Percentiles rank a stretch among this genome's conserved stretches.
Conservation (phyloP, 2,113 vertebrate genomes). For the Xenus cinereus region DNA sequence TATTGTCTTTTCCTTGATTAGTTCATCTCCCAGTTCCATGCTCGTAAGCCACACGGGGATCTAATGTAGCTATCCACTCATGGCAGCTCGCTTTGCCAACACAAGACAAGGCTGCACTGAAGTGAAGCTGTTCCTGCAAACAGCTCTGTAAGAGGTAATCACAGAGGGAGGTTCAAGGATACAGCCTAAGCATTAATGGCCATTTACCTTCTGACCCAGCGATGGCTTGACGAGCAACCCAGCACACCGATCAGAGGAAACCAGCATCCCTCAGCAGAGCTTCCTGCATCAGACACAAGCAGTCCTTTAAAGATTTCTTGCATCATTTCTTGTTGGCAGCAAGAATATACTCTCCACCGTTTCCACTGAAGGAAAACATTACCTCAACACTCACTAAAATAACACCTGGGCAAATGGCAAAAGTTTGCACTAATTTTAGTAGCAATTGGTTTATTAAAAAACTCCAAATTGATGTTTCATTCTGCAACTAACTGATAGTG, state of each 20-base stretch:
- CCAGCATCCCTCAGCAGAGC: accelerated
- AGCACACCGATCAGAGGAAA: not conserved
- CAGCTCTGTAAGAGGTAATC: not conserved
- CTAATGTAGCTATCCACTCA: accelerated
- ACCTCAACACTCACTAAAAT: not conserved
- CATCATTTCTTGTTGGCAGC: accelerated
- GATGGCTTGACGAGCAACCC: not conserved
- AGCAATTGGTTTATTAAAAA: not conserved
- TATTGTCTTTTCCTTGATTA: not conserved
- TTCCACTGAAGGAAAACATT: not conserved
- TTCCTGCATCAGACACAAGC: not conserved
- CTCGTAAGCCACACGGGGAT: accelerated
- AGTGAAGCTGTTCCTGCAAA: not conserved
- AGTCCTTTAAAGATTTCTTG: not conserved
- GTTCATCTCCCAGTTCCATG: not conserved
- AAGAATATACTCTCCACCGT: not conserved
- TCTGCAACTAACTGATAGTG: not conserved
- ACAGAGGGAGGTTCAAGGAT: not conserved
- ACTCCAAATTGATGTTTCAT: not conserved
- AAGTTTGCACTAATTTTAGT: not conserved
- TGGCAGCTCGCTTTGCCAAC: not conserved
- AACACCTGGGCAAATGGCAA: accelerated
- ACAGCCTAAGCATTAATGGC: not conserved
- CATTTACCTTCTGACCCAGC: not conserved
- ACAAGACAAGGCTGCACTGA: not conserved